Conservation (phyloP, 2,888 invertebrate species). For the Caenorhabditis japonica region DNA sequence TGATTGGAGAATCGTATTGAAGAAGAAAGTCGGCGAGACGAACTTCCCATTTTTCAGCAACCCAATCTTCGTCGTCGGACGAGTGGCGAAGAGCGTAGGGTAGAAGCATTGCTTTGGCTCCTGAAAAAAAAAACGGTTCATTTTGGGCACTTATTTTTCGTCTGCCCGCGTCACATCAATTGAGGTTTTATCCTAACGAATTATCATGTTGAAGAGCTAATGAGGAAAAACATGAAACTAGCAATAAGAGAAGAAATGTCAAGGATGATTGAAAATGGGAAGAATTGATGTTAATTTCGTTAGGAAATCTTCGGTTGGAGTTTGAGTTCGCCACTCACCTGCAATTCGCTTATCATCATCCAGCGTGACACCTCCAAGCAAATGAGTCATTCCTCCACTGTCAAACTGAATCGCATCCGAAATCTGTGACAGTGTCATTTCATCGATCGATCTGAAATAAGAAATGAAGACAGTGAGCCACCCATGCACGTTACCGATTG, state of each 20-base stretch:
- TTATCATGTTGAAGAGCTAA: no score
- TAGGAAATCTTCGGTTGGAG: no score
- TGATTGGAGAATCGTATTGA: conserved; percentile 63
- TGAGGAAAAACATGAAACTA: no score
- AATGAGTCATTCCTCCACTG: conserved; percentile 71
- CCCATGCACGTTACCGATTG: conserved; percentile 59
- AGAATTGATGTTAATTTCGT: no score
- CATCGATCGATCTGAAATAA: conserved; percentile 64
- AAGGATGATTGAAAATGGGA: no score
- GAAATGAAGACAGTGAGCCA: no score
- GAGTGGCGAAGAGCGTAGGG: conserved; percentile 76
- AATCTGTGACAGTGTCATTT: conserved; percentile 72
- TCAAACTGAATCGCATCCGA: conserved; percentile 71
- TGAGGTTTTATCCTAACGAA: no score
- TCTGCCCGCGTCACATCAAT: no score
- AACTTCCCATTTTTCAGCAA: conserved; percentile 77
- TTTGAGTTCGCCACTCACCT: no score
- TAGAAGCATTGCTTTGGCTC: conserved; percentile 75
- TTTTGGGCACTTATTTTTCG: no score
- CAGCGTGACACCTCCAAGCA: conserved; percentile 73
- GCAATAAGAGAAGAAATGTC: no score
- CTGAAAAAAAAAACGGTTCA: conserved; percentile 49
- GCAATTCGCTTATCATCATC: conserved; percentile 66
- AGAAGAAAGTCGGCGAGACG: conserved; percentile 69
- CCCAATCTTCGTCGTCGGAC: conserved; percentile 66